phyloP scores from a whole-genome alignment of 2,797 vertebrate genomes.

The Acanthiza pusilla region DNA sequence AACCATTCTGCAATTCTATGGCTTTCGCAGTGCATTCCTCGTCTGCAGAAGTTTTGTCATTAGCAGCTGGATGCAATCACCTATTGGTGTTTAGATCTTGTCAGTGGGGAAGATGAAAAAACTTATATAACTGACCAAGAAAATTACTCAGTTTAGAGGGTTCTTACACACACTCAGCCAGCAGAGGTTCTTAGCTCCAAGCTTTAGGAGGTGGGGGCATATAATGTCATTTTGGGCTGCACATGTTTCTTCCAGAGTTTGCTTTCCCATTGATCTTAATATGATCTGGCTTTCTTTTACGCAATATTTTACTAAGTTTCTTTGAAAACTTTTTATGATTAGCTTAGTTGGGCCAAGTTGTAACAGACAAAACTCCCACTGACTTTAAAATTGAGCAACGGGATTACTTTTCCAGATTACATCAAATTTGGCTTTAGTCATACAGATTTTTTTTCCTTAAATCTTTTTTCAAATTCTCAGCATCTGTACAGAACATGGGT shows the following conservation, averaged over 20 bases:
- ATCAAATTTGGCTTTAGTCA: not conserved
- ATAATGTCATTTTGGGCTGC: not conserved
- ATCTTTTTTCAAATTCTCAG: not conserved
- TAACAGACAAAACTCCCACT: not conserved
- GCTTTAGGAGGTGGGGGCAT: not conserved
- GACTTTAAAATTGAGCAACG: not conserved
- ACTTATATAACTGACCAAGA: not conserved
- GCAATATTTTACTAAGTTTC: not conserved
- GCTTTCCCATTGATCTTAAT: not conserved
- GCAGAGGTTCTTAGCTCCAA: not conserved
- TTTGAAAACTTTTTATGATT: not conserved
- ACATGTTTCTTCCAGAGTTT: not conserved
- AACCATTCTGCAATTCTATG: not conserved
- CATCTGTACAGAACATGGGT: not conserved
- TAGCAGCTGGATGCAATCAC: not conserved
- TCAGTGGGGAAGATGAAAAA: not conserved
- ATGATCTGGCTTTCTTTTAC: not conserved
- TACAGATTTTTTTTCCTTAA: not conserved
- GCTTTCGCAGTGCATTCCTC: not conserved
- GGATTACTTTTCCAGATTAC: constrained; percentile 15
- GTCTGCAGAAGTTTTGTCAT: not conserved
- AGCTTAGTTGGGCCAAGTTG: not conserved
- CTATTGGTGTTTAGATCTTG: not conserved
- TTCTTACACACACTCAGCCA: not conserved
- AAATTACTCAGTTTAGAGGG: not conserved